Conservation (phyloP, 2,113 vertebrate species). For the Charadrius vociferus region DNA sequence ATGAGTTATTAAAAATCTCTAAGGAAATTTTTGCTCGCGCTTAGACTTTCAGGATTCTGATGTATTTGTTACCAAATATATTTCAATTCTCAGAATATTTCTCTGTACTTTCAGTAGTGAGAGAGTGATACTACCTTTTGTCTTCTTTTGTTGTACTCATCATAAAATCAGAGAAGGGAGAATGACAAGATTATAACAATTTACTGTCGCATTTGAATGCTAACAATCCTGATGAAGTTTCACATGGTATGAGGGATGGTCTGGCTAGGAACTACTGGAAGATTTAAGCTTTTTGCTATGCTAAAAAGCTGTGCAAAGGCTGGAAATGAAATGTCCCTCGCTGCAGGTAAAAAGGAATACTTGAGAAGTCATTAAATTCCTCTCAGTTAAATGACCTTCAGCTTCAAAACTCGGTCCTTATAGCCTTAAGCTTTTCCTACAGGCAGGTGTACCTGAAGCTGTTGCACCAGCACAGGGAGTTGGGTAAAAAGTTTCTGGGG, state of each 20-base stretch:
- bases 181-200: background rate
- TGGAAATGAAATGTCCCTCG: background rate
- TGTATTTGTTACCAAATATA: background rate
- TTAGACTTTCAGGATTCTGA: background rate
- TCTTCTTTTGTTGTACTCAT: background rate
- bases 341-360: background rate
- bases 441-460: background rate
- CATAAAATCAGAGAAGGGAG: background rate
- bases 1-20: background rate
- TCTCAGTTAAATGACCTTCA: background rate
- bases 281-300: background rate
- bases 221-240: background rate
- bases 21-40: background rate
- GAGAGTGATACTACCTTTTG: background rate
- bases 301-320: background rate
- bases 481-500: background rate
- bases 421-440: background rate
- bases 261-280: background rate
- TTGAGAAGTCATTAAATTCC: background rate
- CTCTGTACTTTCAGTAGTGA: background rate
- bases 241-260: background rate
- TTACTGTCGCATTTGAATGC: background rate
- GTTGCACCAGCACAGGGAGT: background rate
- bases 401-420: background rate
- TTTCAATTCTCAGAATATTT: background rate